Evolutionary conservation across 2,113 vertebrate genomes (phyloP).

Genomic region (Cyanoderma ruficeps): DNA sequence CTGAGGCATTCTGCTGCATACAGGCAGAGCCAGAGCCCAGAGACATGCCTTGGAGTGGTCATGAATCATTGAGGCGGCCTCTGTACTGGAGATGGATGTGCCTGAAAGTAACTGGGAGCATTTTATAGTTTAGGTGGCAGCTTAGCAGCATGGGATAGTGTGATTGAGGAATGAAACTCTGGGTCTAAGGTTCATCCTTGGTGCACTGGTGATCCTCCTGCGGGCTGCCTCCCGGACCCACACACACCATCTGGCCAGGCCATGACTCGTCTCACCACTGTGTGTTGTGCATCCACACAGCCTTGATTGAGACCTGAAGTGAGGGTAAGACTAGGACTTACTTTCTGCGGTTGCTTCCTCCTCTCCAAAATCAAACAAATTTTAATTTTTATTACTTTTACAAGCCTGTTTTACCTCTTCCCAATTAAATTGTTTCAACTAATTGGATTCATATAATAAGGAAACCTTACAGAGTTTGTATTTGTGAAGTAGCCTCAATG

Average conservation of each 20-base stretch:
- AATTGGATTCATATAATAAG: neutral
- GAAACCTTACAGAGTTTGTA: neutral
- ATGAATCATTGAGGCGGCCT: neutral
- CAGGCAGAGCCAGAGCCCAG: neutral
- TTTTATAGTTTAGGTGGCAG: neutral
- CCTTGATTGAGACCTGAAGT: neutral
- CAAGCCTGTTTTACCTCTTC: neutral
- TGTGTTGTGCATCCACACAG: accelerated
- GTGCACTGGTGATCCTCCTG: neutral
- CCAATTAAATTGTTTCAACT: neutral
- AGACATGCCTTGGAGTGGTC: accelerated
- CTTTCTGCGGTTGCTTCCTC: neutral
- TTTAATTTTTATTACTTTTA: neutral
- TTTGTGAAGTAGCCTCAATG: neutral
- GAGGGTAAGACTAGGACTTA: neutral
- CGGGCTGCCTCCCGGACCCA: neutral
- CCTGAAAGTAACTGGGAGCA: neutral
- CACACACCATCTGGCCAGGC: accelerated
- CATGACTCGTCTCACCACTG: neutral
- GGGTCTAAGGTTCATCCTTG: neutral
- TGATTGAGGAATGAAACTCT: neutral
- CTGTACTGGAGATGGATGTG: accelerated
- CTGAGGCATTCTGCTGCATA: neutral
- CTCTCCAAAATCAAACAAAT: neutral
- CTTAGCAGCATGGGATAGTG: neutral